phyloP scores from a whole-genome alignment of 2,797 vertebrate species.

The Prionace glauca region DNA sequence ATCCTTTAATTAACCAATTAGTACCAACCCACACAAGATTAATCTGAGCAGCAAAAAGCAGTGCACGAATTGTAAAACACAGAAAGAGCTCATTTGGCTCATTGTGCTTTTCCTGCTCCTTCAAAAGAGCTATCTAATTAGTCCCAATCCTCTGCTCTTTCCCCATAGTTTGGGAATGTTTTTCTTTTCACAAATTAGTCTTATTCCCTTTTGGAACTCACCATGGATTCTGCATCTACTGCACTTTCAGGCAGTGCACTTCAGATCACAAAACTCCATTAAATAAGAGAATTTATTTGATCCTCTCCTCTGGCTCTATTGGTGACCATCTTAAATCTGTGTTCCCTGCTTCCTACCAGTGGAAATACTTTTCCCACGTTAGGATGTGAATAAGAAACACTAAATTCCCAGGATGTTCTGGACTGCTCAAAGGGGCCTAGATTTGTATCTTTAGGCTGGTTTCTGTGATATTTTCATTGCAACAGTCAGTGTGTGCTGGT shows the following conservation, averaged over 20 bases:
- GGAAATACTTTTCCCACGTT: neutral
- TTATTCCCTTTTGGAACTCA: neutral
- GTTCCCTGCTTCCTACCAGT: neutral
- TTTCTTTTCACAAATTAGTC: neutral
- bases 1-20: neutral
- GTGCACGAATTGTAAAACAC: no score
- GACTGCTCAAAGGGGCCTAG: neutral
- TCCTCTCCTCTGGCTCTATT: neutral
- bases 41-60: neutral
- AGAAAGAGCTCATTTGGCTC: neutral
- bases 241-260: neutral
- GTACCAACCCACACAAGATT: neutral
- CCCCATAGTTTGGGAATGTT: neutral
- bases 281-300: neutral
- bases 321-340: neutral
- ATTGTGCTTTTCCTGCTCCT: neutral
- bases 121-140: neutral
- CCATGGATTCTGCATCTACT: neutral
- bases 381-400: neutral
- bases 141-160: neutral
- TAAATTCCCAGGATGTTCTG: neutral
- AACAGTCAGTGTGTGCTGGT: neutral
- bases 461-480: neutral
- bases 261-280: neutral
- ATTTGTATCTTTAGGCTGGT: neutral